Evolutionary conservation across 2,113 vertebrate genomes (phyloP).

Genomic region (Murina feae): DNA sequence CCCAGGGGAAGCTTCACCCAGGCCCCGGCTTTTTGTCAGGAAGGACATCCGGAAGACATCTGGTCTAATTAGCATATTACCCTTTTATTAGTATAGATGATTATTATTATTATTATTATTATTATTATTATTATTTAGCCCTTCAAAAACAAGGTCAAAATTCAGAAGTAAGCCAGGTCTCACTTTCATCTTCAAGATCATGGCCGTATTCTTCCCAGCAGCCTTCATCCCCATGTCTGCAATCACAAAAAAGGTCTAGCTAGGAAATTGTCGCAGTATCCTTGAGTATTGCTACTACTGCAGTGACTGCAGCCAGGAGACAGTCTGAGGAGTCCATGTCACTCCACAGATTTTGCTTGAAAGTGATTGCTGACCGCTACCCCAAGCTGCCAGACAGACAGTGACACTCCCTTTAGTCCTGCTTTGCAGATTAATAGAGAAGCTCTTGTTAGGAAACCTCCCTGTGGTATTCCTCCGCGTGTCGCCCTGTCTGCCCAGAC

Average conservation of each 20-base stretch:
- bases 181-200: conserved; percentile 31
- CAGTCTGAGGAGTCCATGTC: background rate
- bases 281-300: background rate
- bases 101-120: background rate
- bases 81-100: too few species aligned
- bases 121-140: background rate
- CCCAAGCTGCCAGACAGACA: background rate
- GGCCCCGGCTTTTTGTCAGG: too few species aligned
- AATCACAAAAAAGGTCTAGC: conserved; percentile 16
- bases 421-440: background rate
- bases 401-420: background rate
- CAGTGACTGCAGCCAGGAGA: background rate
- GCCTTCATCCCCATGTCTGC: background rate
- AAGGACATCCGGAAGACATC: too few species aligned
- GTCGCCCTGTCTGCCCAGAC: background rate
- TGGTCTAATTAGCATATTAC: too few species aligned
- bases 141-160: conserved; percentile 43
- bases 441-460: background rate
- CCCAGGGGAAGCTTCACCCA: too few species aligned
- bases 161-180: background rate
- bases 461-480: background rate
- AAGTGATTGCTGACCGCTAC: background rate
- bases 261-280: background rate
- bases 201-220: background rate
- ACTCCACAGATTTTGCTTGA: background rate